These are phyloP conservation scores for Oxyteleia sp. DNA, from an alignment of 2,888 invertebrate species.

Conservation along the genomic window DNA sequence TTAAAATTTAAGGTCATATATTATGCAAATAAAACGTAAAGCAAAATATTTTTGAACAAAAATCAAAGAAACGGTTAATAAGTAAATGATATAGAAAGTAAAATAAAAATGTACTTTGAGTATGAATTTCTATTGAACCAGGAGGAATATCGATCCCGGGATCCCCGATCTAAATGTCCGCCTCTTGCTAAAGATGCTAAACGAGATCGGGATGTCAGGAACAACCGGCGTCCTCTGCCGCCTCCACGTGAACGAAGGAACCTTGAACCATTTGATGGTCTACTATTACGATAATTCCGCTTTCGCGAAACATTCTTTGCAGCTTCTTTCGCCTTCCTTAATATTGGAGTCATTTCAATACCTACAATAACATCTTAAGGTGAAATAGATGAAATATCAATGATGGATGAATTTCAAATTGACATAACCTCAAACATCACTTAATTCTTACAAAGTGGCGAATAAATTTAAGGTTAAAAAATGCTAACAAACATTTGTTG, in stretches of 20 bases:
- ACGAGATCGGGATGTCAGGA: constrained; percentile 90
- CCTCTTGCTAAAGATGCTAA: constrained; percentile 87
- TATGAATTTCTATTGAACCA: constrained; percentile 86
- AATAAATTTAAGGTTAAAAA: too few species aligned
- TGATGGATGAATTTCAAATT: too few species aligned
- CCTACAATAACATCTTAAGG: too few species aligned
- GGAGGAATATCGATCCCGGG: constrained; percentile 83
- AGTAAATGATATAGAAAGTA: too few species aligned
- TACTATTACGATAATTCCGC: constrained; percentile 83
- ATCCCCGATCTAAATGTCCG: constrained; percentile 82
- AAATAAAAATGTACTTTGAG: constrained; percentile 83
- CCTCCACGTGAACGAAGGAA: constrained; percentile 85
- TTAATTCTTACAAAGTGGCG: too few species aligned
- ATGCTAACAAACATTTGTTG: too few species aligned
- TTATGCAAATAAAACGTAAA: too few species aligned
- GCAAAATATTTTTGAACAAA: too few species aligned
- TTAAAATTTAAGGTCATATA: too few species aligned
- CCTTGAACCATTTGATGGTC: constrained; percentile 82
- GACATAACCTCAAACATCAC: too few species aligned
- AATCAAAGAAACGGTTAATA: too few species aligned
- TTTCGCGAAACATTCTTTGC: constrained; percentile 90
- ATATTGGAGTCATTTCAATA: constrained; percentile 95
- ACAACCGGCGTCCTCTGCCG: constrained; percentile 89
- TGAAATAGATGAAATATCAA: too few species aligned
- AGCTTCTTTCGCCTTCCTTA: constrained; percentile 95